Percentiles rank a stretch among this genome's conserved stretches.
These are phyloP conservation scores for Trachops cirrhosus DNA, from an alignment of 2,797 vertebrate species.

Conservation along the genomic window DNA sequence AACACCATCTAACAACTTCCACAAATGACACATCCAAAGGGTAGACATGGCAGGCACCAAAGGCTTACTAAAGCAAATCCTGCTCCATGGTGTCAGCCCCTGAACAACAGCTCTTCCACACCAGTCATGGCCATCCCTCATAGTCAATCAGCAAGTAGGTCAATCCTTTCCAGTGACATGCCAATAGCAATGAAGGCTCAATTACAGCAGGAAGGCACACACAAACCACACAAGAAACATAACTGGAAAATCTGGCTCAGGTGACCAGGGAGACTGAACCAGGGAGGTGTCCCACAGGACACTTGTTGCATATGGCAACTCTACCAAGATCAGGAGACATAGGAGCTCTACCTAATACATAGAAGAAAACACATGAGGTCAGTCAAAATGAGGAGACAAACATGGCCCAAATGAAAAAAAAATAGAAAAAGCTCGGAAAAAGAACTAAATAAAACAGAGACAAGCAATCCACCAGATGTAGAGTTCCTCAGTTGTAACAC, in stretches of 20 bases:
- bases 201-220: neutral
- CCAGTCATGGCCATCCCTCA: neutral
- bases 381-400: neutral
- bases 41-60: neutral
- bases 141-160: neutral
- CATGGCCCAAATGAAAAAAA: neutral
- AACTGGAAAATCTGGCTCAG: neutral
- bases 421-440: neutral
- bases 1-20: neutral
- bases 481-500: neutral
- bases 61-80: neutral
- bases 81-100: neutral
- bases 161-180: neutral
- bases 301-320: neutral
- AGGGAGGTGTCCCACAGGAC: neutral
- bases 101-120: neutral
- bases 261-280: neutral
- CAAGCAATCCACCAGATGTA: neutral
- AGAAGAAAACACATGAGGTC: neutral
- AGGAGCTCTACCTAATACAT: neutral
- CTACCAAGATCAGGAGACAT: neutral
- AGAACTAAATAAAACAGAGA: neutral
- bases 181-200: neutral
- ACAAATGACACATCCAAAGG: neutral
- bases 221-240: neutral